Base-by-base conservation (phyloP, 2,888 invertebrate species). In the Bombyx huttoni region DNA sequence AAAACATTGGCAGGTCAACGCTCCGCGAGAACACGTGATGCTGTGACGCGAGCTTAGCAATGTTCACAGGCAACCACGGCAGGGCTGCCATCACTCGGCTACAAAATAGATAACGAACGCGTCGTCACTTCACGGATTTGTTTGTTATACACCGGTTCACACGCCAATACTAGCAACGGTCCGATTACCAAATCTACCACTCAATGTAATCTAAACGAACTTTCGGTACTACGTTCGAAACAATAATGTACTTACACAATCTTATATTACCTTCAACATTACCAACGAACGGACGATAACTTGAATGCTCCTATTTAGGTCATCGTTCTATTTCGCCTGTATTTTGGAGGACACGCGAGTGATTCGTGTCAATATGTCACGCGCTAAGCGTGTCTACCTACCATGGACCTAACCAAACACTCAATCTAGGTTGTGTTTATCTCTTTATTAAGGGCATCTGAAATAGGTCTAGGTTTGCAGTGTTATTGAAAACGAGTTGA, bases 1-100 rank as follows among this genome's bases (percentile, higher is more conserved):
- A 86, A 87, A 88, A 87, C 85, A 86, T 61, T 57, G 60, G 63
- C 69, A 68, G 87, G 86, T 86, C 87, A 85, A 77, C 68, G 87
- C 70, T 72, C 86, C 68, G 61, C 49, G 64, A 62, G 63, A 68
- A 68, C 84, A 83, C 84, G 86, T 87, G 87, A 87, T 70, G 58
- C 65, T 67, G 69, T 82, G 81, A 81, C 81, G 83, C 69, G 65
- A 67, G 1, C 24, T 24, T 24, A 65, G 64, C 59, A 61, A 54
- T 58, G 63, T 58, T 67, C 61, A 61, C 61, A 56, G 67, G 62
- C 70, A 65, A 71, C 74, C 67, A 69, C 68, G 68, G 24, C 24
- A 24, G 24, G 24, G 68, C 68, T 63, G 64, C 66, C 73, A 69
- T 68, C 73, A 71, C 73, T 66, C 63, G 59, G 59, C 67, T 69